A percentile compares a stretch with the other conserved stretches of the same genome.
Conservation (phyloP, 2,113 vertebrate species). For the Rostratula benghalensis region DNA sequence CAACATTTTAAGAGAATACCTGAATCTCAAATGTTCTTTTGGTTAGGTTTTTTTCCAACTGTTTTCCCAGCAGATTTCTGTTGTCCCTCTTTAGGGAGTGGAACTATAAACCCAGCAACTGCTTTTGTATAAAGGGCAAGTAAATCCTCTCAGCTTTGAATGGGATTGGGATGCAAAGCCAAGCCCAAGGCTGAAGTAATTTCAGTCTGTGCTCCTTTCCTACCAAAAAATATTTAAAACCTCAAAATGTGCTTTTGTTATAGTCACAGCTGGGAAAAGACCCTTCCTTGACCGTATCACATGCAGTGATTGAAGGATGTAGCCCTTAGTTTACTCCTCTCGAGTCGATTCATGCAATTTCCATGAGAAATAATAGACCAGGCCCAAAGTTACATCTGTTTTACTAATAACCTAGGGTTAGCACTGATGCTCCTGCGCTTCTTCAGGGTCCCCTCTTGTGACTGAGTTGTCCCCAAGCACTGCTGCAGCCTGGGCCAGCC, state of each 20-base stretch:
- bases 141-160: neutral
- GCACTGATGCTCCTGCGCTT: neutral
- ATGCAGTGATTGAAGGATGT: neutral
- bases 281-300: neutral
- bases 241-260: neutral
- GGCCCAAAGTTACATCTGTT: neutral
- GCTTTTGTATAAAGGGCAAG: neutral
- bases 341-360: neutral
- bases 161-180: neutral
- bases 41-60: neutral
- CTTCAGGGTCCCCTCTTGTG: neutral
- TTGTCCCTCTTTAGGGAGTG: neutral
- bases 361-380: neutral
- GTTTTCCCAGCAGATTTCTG: slow-evolving; percentile 9
- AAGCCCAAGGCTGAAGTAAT: neutral
- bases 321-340: neutral
- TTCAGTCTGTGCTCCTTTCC: neutral
- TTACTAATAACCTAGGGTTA: neutral
- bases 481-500: neutral
- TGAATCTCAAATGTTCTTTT: neutral
- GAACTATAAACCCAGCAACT: neutral
- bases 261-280: neutral
- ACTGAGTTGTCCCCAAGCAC: accelerated
- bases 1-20: neutral
- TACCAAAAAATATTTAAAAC: neutral